Conservation (phyloP, 1,140 invertebrate species). For the Heterodera schachtii region DNA sequence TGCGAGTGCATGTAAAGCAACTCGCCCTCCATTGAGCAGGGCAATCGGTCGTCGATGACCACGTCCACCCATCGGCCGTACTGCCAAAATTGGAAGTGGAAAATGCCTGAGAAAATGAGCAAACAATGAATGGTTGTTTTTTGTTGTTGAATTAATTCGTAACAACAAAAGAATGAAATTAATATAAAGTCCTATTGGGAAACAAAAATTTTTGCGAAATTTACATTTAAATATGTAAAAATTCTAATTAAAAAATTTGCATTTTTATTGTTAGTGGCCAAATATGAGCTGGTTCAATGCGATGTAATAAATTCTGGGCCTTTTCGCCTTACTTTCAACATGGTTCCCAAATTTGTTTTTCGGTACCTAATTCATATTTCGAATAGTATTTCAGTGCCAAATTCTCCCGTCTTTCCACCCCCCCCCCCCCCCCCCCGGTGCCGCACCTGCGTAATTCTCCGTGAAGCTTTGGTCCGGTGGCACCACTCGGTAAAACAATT, state of each 20-base stretch:
- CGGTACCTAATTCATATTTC: too few species aligned
- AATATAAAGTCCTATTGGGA: too few species aligned
- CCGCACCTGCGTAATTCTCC: conserved; percentile 68
- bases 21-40: conserved; percentile 80
- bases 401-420: too few species aligned
- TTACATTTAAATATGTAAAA: conserved; percentile 21
- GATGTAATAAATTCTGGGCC: too few species aligned
- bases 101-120: conserved; percentile 44
- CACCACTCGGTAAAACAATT: conserved; percentile 90
- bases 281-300: too few species aligned
- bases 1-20: conserved; percentile 76
- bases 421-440: background rate
- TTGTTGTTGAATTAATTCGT: too few species aligned
- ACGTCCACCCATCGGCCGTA: conserved; percentile 74
- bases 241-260: background rate
- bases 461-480: conserved; percentile 91
- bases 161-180: background rate
- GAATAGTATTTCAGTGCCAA: too few species aligned
- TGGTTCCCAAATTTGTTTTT: too few species aligned
- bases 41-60: conserved; percentile 77
- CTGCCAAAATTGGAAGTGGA: conserved; percentile 66
- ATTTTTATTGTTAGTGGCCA: background rate
- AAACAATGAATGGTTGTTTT: too few species aligned
- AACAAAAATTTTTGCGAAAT: too few species aligned
- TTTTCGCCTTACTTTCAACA: too few species aligned